Evolutionary conservation across 2,797 vertebrate genomes (phyloP).

Genomic region (Eidolon dupreanum): DNA sequence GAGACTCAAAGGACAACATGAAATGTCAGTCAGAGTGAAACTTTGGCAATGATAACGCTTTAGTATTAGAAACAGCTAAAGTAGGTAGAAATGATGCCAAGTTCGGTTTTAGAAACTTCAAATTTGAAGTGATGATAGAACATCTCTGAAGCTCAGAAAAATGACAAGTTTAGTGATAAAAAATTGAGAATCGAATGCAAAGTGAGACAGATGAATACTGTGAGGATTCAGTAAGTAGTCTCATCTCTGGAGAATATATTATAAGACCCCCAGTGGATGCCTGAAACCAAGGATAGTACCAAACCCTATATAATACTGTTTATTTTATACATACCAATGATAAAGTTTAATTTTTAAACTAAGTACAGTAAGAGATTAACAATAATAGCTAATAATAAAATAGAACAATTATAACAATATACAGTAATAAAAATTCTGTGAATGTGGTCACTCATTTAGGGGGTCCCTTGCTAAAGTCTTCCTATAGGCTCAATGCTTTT

Average conservation of each 20-base stretch:
- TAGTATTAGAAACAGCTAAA: neutral
- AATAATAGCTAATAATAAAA: neutral
- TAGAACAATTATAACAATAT: neutral
- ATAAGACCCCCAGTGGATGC: neutral
- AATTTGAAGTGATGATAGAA: neutral
- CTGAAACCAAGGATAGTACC: neutral
- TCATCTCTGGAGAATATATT: no score
- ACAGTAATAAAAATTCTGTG: neutral
- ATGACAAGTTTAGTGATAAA: neutral
- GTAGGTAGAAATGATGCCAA: neutral
- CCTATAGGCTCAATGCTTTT: neutral
- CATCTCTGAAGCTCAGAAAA: neutral
- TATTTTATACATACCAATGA: neutral
- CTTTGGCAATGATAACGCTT: neutral
- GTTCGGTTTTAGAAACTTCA: slow-evolving; percentile 5
- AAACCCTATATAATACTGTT: neutral
- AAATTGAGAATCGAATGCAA: neutral
- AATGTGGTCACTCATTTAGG: neutral
- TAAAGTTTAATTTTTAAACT: neutral
- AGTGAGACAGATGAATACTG: neutral
- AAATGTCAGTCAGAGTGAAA: neutral
- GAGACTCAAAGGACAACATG: neutral
- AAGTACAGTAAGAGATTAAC: neutral
- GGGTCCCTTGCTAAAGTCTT: neutral
- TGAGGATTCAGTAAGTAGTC: neutral